Percentiles rank a stretch among this genome's conserved stretches.
These are phyloP conservation scores for Gambusia affinis DNA, from an alignment of 2,113 vertebrate genomes.

Conservation along the genomic window DNA sequence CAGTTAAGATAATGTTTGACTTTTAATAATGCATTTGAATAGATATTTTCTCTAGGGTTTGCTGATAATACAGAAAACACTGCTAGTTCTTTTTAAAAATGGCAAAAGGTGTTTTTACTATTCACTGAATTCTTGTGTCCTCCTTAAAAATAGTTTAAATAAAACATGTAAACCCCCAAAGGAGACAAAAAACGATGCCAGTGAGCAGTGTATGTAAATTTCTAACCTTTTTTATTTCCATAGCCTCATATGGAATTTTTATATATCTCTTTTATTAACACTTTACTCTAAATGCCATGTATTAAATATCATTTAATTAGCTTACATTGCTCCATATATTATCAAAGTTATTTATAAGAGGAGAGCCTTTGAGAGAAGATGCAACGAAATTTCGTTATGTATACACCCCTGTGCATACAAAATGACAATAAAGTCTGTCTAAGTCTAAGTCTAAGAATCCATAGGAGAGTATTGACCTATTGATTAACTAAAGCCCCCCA, in stretches of 20 bases:
- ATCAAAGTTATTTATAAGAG: slow-evolving; percentile 34
- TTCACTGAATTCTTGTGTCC: too few species aligned
- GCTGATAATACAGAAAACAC: too few species aligned
- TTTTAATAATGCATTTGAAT: not conserved
- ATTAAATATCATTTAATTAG: slow-evolving; percentile 49
- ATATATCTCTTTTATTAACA: slow-evolving; percentile 14
- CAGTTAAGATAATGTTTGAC: not conserved
- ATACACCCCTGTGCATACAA: too few species aligned
- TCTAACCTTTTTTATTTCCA: not conserved
- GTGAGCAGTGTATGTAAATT: too few species aligned
- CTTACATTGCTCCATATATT: slow-evolving; percentile 24
- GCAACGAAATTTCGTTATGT: too few species aligned
- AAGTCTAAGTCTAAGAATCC: not conserved
- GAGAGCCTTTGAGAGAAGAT: not conserved
- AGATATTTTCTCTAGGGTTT: too few species aligned
- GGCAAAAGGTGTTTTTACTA: too few species aligned
- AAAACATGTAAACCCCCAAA: too few species aligned
- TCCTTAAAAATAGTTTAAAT: too few species aligned
- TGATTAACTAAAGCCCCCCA: slow-evolving; percentile 32
- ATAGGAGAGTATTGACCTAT: slow-evolving; percentile 18
- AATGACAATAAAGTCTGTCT: too few species aligned
- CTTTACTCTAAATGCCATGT: slow-evolving; percentile 27
- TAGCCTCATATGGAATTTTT: not conserved
- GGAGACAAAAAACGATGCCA: too few species aligned
- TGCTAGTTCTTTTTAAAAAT: too few species aligned